phyloP scores from a whole-genome alignment of 1,140 invertebrate species.

The Chlorops oryzae region DNA sequence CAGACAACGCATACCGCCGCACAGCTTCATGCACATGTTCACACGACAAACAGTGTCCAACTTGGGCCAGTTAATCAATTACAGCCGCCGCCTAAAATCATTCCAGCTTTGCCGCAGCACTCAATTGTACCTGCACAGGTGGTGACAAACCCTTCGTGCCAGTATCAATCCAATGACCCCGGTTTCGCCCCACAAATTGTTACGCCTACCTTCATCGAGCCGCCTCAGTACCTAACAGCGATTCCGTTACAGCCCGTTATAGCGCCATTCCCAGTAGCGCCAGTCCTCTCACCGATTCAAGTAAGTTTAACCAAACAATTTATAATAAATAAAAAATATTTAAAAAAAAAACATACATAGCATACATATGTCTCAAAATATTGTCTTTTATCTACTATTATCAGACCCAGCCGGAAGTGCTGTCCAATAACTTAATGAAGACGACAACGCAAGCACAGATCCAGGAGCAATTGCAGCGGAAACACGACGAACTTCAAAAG shows the following conservation, averaged over 20 bases:
- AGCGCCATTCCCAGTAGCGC: slow-evolving; percentile 42
- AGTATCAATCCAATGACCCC: slow-evolving; percentile 34
- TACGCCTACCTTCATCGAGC: slow-evolving; percentile 52
- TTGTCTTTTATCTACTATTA: not conserved
- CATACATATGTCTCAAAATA: too few relatives aligned
- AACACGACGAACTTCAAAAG: slow-evolving; percentile 78
- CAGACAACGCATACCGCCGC: slow-evolving; percentile 23
- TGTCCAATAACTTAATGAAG: slow-evolving; percentile 49
- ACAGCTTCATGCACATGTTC: too few relatives aligned
- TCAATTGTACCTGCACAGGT: slow-evolving; percentile 24
- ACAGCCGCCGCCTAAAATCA: slow-evolving; percentile 21
- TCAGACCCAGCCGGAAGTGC: slow-evolving; percentile 25
- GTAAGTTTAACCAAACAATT: slow-evolving; percentile 14
- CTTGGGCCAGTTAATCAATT: too few relatives aligned
- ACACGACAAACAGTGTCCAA: too few relatives aligned
- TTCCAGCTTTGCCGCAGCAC: slow-evolving; percentile 28
- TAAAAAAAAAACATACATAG: too few relatives aligned
- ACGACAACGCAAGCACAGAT: slow-evolving; percentile 58
- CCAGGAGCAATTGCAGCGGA: slow-evolving; percentile 71
- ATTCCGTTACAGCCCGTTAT: slow-evolving; percentile 58
- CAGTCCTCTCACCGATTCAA: slow-evolving; percentile 43
- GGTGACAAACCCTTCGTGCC: slow-evolving; percentile 25
- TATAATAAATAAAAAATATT: not conserved
- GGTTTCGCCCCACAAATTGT: slow-evolving; percentile 35
- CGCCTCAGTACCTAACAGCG: slow-evolving; percentile 56